A percentile compares a stretch with the other conserved stretches of the same genome.
These are phyloP conservation scores for Eurystomus gularis DNA, from an alignment of 2,113 vertebrate genomes.

Conservation along the genomic window DNA sequence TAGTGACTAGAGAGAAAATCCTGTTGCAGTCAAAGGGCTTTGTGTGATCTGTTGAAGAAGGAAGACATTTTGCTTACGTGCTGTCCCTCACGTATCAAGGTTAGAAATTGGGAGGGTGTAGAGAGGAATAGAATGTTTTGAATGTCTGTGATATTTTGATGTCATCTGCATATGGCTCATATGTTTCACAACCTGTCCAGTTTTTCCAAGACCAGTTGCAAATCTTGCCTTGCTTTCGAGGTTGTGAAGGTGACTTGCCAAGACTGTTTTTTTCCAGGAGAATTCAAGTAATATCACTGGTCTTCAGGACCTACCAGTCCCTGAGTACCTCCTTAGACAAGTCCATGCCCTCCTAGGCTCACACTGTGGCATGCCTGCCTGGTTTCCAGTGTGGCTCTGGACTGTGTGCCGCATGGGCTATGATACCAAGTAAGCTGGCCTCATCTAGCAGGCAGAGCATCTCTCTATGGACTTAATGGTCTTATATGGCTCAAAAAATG, in stretches of 20 bases:
- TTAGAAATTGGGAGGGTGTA: neutral
- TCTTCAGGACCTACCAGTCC: neutral
- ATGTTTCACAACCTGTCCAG: neutral
- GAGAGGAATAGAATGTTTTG: neutral
- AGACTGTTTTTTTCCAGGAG: neutral
- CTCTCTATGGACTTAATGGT: neutral
- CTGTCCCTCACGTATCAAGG: neutral
- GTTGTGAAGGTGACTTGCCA: neutral
- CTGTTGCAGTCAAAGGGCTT: neutral
- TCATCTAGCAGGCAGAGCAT: neutral
- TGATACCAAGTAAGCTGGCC: neutral
- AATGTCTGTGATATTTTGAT: neutral
- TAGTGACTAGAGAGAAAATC: neutral
- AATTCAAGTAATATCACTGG: neutral
- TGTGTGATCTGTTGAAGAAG: neutral
- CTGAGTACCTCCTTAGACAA: neutral
- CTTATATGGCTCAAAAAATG: neutral
- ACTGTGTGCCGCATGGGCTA: neutral
- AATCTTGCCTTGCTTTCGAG: neutral
- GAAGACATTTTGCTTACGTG: neutral
- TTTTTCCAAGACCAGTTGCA: neutral
- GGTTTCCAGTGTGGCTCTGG: neutral
- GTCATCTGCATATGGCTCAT: neutral
- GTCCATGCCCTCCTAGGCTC: neutral
- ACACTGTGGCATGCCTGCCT: rapidly evolving